A percentile compares a stretch with the other conserved stretches of the same genome.
Evolutionary conservation across 2,797 vertebrate genomes (phyloP).

Genomic region (Macropus fuliginosus): DNA sequence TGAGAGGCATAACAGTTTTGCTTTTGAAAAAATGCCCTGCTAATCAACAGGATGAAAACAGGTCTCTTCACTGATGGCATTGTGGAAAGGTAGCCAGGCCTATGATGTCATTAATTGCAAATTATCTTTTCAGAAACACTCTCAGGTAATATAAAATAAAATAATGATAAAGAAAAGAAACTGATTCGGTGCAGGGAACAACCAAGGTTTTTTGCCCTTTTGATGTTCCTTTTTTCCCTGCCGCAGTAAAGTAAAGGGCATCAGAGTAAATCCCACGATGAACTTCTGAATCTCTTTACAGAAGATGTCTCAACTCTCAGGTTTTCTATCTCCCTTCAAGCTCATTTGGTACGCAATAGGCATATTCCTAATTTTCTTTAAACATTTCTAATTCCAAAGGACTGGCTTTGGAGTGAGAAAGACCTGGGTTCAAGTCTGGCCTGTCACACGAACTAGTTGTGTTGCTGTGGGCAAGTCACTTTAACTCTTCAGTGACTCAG

Average conservation of each 20-base stretch:
- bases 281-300: neutral
- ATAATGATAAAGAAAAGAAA: conserved; percentile 31
- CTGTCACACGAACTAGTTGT: neutral
- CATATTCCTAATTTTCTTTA: conserved; percentile 23
- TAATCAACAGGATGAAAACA: conserved; percentile 23
- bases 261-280: neutral
- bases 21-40: neutral
- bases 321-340: neutral
- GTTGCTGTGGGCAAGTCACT: neutral
- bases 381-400: neutral
- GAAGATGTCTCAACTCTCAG: neutral
- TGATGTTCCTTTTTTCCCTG: neutral
- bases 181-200: neutral
- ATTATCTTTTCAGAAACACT: neutral
- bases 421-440: neutral
- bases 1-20: neutral
- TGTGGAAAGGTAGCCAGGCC: neutral
- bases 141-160: conserved; percentile 19
- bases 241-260: neutral
- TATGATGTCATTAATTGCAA: neutral
- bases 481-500: neutral
- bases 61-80: neutral
- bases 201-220: neutral
- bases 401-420: neutral
- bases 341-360: neutral